Evolutionary conservation across 2,888 invertebrate species (phyloP), one percentile per base, ranked within the genome.

Genomic region (Cryptophagus acutangulus): DNA sequence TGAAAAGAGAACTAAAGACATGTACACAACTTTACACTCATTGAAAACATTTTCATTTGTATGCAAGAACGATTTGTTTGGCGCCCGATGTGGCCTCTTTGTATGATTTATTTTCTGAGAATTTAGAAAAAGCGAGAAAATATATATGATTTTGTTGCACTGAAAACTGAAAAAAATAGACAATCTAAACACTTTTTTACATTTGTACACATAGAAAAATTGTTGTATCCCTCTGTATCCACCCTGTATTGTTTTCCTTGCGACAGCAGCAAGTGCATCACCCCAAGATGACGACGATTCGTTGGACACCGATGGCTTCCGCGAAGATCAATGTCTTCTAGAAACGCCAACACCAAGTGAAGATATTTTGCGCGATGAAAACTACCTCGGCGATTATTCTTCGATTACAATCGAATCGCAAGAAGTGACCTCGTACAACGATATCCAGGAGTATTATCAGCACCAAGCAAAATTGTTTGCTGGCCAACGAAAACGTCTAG

Each of bases 231-330:
- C 30, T 48, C 51, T n/a, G n/a, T n/a, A n/a, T n/a, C n/a, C n/a
- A n/a, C n/a, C 49, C 17, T 45, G 33, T 46, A 31, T 52, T n/a
- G n/a, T 47, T 49, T 49, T 59, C 58, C 58, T 52, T 59, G 54
- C 61, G 60, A 55, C 61, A 26, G 26, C 65, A 65, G 61, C 66
- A 51, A 69, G 69, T 55, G 72, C 70, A 52, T 73, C 74, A 46
- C 73, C 74, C 41, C 73, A 73, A 61, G 74, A 74, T 56, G 74
- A 74, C 63, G 74, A 74, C 58, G 74, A 74, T 55, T 74, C 73
- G 35, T 63, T 74, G 68, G 74, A 74, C 56, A 72, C 73, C 33
- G 74, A 74, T 58, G 74, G 73, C 55, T 74, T 73, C 59, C 71
- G 68, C 52, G 71, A 71, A 58, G 72, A 72, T 51, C 69, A 71